Evolutionary conservation across 2,113 vertebrate genomes (phyloP).

Genomic region (Paraplagusia blochii): DNA sequence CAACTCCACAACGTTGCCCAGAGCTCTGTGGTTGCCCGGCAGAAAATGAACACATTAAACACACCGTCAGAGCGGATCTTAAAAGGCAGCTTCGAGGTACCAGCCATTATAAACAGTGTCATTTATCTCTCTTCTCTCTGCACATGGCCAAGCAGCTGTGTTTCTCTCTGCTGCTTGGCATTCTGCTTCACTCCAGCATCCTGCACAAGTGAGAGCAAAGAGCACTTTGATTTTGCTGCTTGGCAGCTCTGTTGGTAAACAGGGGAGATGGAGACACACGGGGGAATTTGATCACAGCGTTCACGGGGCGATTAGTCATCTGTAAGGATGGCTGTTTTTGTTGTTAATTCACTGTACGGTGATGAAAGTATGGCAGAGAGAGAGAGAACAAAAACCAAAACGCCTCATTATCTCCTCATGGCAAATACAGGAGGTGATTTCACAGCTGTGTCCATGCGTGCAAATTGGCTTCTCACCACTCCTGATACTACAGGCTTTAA

Average conservation of each 20-base stretch:
- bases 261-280: conserved; percentile 42
- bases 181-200: conserved; percentile 66
- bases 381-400: conserved; percentile 15
- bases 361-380: not conserved
- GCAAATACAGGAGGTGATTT: conserved; percentile 26
- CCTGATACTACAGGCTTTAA: conserved; percentile 41
- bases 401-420: conserved; percentile 3
- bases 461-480: conserved; percentile 31
- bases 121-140: conserved; percentile 50
- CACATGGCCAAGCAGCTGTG: conserved; percentile 69
- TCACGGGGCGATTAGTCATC: conserved; percentile 13
- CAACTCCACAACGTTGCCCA: not conserved
- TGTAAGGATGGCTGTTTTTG: conserved; percentile 8
- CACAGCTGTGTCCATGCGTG: conserved; percentile 46
- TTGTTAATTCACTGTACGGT: conserved; percentile 1
- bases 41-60: conserved; percentile 1
- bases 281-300: conserved; percentile 31
- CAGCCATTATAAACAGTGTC: conserved; percentile 23
- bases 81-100: conserved; percentile 12
- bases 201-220: conserved; percentile 70
- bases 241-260: conserved; percentile 59
- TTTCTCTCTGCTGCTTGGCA: conserved; percentile 66
- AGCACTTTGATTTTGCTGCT: conserved; percentile 68
- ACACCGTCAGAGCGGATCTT: conserved; percentile 12
- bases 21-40: not conserved